Evolutionary conservation across 2,797 vertebrate species (phyloP).

Genomic region (Enteromius mattozi): DNA sequence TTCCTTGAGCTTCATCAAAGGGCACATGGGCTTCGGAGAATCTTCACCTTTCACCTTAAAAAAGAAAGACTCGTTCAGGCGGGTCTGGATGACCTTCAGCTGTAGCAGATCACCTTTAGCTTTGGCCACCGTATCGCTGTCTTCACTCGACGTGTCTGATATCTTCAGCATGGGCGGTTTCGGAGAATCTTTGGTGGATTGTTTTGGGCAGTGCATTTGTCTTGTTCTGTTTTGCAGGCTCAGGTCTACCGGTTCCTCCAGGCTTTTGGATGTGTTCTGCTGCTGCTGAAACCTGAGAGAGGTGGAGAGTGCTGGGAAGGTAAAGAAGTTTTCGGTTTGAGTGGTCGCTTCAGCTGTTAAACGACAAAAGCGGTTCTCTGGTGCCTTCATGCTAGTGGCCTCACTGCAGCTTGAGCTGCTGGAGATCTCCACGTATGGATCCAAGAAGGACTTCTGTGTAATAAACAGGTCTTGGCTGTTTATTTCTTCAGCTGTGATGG

Average conservation of each 20-base stretch:
- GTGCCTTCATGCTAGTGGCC: background rate
- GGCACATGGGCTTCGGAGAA: constrained; percentile 70
- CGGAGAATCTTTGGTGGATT: background rate
- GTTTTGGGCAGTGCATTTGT: background rate
- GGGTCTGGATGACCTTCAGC: constrained; percentile 76
- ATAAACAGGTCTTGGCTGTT: constrained; percentile 84
- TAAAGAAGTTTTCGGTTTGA: constrained; percentile 83
- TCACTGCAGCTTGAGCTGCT: constrained; percentile 49
- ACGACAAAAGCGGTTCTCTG: background rate
- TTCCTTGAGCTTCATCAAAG: constrained; percentile 73
- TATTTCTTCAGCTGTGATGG: constrained; percentile 64
- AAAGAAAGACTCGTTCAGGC: constrained; percentile 81
- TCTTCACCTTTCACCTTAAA: constrained; percentile 78
- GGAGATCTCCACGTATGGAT: constrained; percentile 59
- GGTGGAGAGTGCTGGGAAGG: constrained; percentile 59
- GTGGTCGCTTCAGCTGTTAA: constrained; percentile 64
- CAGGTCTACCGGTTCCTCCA: constrained; percentile 71
- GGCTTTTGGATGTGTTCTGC: background rate
- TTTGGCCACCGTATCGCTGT: constrained; percentile 58
- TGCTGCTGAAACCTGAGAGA: constrained; percentile 66
- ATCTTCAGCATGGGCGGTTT: constrained; percentile 54
- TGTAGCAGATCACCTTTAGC: constrained; percentile 67
- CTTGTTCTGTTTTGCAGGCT: constrained; percentile 71
- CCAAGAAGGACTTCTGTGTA: constrained; percentile 78
- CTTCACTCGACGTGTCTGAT: constrained; percentile 71